Evolutionary conservation across 2,888 invertebrate genomes (phyloP), one percentile per base, ranked within the genome.

Genomic region (Ophraella communa): DNA sequence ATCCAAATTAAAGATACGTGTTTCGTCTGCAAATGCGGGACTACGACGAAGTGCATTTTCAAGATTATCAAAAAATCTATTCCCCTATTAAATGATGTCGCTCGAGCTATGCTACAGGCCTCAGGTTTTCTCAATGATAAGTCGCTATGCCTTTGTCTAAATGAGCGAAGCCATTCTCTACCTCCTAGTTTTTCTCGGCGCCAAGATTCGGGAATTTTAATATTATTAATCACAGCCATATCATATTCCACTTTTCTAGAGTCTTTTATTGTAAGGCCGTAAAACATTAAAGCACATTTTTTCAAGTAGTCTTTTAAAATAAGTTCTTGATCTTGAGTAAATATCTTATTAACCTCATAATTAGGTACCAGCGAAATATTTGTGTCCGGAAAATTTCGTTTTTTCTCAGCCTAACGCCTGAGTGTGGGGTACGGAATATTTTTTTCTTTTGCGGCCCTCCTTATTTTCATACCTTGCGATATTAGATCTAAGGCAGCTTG

Each of bases 111-210:
- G 49, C 39, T 58, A 33, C 52, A 52, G 51, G 24, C 30, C 27
- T 63, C 63, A 2, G 63, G 62, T 39, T 55, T 56, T 23, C 62
- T 47, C 10, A 62, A 30, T 14, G 51, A 51, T 11, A 62, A 42
- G 30, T 49, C n/a, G n/a, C n/a, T n/a, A n/a, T n/a, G n/a, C n/a
- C n/a, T 17, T 18, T 20, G 33, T 44, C 53, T 53, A 56, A 62
- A 62, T 49, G 47, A 49, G 21, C 51, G 14, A 21, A 55, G 42
- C 62, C 54, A 65, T 52, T 66, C 45, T 47, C 44, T 20, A 10
- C 61, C 47, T 11, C 51, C 56, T 77, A 79, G 14, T 81, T 82
- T 0, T 81, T 80, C 0, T 35, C 35, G 35, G 7, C 11, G 4
- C 82, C 83, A 0, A 83, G 57, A 56, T 11, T 21, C n/a, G n/a